Evolutionary conservation across 2,113 vertebrate genomes (phyloP), one percentile per base, ranked within the genome.

Genomic region (Megalops atlanticus): DNA sequence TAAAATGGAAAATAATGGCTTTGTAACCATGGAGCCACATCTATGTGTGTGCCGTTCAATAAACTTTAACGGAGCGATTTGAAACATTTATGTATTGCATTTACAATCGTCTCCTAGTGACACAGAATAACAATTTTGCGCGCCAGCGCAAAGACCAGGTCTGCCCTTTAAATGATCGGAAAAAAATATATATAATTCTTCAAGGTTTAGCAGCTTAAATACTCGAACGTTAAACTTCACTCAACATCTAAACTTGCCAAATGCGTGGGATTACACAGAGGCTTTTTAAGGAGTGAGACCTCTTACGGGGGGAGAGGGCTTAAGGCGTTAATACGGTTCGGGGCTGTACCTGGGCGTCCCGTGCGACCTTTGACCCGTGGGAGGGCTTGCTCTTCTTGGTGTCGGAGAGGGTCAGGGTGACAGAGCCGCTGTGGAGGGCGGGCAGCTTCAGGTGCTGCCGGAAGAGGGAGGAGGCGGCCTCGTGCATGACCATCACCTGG

Each of bases 401-500:
- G 87, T 97, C 95, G 35, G 94, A 90, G 89, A 94, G 94, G 83
- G 92, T 91, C 68, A 91, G 85, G 0, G 89, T 89, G 76, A 96
- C 82, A 1, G 94, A 95, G 87, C 91, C 95, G 94, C 91, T 94
- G 80, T 95, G 92, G 80, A 96, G 94, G 33, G 83, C 90, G 16
- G 95, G 96, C 86, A 96, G 93, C 93, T 96, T 94, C 85, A 96
- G 92, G 89, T 94, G 95, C 82, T 95, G 95, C 81, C 95, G 93
- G 52, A 95, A 96, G 87, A 96, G 91, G 69, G 94, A 94, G 0
- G 94, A 95, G 24, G 95, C 91, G 35, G 94, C 95, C 84, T 97
- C 96, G 91, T 96, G 94, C 95, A 95, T 95, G 41, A 97, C 94
- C 95, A 96, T 97, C 81, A 97, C 94, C 96, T 97, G 0, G 12